Evolutionary conservation across 1,140 invertebrate species (phyloP), one percentile per base, ranked within the genome.

Genomic region (Drosophila fuyamai): DNA sequence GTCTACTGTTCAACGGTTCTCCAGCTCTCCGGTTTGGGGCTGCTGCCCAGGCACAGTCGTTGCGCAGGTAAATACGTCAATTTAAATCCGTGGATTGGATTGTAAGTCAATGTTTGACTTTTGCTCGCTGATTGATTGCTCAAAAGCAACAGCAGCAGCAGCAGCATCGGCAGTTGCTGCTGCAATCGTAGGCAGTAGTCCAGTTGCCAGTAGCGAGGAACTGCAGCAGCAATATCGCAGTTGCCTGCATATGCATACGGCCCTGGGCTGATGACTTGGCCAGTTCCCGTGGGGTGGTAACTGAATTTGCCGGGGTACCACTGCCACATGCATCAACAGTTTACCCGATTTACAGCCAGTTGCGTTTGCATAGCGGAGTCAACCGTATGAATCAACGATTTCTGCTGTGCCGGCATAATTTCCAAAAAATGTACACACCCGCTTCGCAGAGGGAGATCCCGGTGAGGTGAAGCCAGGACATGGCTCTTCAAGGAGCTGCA

Each of bases 41-140:
- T 47, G 12, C 40, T 47, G n/a, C 40, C 40, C 67, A 16, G 43
- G 40, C 60, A 27, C 36, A 51, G 62, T 74, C 78, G 73, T 61
- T 83, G 78, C 73, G 43, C 84, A 84, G 84, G 84, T 89, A 89
- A 89, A 89, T 84, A 89, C 84, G 84, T 89, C 84, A 89, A 89
- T 89, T 89, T 89, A 89, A 89, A 89, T 89, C 84, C 84, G 84
- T 89, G 84, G 84, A 89, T 89, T 89, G 79, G 76, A 90, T 92
- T 90, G 86, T 81, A 88, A 92, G 90, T 85, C 83, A 92, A 92
- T 92, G 90, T 92, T 92, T 92, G 86, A 91, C 90, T 92, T 92
- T 91, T 91, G 90, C 90, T 92, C 84, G 83, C 86, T 92, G 90
- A 92, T 92, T 92, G 90, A 92, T 91, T 91, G 90, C 86, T 85